Percentiles rank a stretch among this genome's conserved stretches.
These are phyloP conservation scores for Grammomys dolichurus DNA, from an alignment of 2,113 vertebrate genomes.

Conservation along the genomic window DNA sequence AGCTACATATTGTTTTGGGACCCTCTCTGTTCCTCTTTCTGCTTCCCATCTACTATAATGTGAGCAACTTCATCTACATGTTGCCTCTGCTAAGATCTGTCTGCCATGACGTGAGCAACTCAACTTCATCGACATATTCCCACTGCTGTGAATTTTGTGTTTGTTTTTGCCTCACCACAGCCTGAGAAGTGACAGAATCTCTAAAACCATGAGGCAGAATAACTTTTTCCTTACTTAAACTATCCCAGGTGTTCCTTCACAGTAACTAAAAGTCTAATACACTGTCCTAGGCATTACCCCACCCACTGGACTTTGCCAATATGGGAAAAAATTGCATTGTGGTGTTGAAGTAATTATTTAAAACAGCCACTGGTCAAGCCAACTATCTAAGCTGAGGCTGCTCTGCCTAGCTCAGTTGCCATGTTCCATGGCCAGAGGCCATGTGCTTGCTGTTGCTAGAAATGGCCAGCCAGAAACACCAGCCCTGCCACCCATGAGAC, in stretches of 20 bases:
- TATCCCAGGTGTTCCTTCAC: background rate
- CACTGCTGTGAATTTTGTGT: background rate
- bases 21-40: background rate
- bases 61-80: background rate
- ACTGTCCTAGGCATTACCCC: background rate
- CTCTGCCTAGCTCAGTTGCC: no score
- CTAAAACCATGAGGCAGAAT: background rate
- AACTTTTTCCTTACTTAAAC: background rate
- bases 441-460: no score
- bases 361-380: no score
- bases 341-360: background rate
- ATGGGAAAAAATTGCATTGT: background rate
- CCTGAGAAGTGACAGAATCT: background rate
- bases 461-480: no score
- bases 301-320: accelerated
- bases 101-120: background rate
- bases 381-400: no score
- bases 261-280: background rate
- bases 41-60: background rate
- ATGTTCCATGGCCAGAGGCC: no score
- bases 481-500: no score
- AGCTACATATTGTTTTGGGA: no score
- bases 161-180: background rate
- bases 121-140: background rate
- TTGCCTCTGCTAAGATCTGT: no score